A percentile compares a stretch with the other conserved stretches of the same genome.
Evolutionary conservation across 2,888 invertebrate genomes (phyloP).

Genomic region (Acanthosepion lycidas): DNA sequence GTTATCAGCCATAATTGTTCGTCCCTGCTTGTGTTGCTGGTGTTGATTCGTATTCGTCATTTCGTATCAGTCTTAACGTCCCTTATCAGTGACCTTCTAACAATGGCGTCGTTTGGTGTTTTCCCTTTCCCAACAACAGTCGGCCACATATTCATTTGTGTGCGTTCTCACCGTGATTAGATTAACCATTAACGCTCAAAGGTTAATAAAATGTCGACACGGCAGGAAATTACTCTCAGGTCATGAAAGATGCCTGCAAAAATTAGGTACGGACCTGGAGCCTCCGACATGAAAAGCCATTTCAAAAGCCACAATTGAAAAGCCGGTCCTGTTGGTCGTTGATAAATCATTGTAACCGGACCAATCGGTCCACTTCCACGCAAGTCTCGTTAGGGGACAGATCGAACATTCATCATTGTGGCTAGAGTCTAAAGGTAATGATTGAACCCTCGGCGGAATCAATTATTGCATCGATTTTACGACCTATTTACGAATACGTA

Average conservation of each 20-base stretch:
- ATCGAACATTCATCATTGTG: neutral
- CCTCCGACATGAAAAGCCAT: neutral
- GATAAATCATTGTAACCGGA: neutral
- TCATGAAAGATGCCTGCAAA: constrained; percentile 13
- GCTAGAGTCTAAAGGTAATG: neutral
- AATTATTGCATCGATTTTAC: neutral
- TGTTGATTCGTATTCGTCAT: neutral
- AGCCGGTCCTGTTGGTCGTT: neutral
- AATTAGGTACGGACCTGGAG: neutral
- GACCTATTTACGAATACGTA: neutral
- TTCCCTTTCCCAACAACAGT: neutral
- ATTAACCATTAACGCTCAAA: constrained; percentile 6
- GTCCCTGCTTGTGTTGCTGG: too few relatives aligned
- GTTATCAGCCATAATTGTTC: too few relatives aligned
- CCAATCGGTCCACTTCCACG: neutral
- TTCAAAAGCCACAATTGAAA: constrained; percentile 7
- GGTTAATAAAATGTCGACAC: neutral
- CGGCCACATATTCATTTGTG: neutral
- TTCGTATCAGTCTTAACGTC: neutral
- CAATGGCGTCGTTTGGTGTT: neutral
- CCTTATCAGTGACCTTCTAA: neutral
- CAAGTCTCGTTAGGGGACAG: neutral
- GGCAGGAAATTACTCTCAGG: neutral
- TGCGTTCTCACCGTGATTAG: neutral
- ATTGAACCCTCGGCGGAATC: neutral